Conservation (phyloP, 2,888 invertebrate genomes). For the Chrysomela aeneicollis region DNA sequence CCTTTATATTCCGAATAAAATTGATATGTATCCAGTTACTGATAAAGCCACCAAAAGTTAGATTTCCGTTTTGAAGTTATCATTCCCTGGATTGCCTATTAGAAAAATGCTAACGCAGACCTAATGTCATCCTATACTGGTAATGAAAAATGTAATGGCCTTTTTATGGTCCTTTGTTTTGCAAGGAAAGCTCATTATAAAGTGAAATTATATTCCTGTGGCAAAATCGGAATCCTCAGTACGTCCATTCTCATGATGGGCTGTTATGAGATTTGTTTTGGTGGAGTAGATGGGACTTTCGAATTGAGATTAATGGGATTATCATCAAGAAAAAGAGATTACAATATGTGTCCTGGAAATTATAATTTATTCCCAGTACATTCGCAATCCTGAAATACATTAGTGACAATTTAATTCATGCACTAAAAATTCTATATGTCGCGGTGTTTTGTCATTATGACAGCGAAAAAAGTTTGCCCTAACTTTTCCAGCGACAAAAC, state of each 20-base stretch:
- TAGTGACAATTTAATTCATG: too few species aligned
- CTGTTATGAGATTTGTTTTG: neutral
- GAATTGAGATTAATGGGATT: too few species aligned
- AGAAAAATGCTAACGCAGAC: neutral
- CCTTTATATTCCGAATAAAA: too few species aligned
- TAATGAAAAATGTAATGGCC: constrained; percentile 7
- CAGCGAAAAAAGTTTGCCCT: too few species aligned
- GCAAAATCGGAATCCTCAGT: neutral
- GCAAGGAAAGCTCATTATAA: constrained; percentile 15
- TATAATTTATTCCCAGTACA: too few species aligned
- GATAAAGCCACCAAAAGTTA: neutral
- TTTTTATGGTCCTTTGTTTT: constrained; percentile 1
- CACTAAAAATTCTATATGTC: too few species aligned
- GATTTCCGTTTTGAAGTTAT: neutral
- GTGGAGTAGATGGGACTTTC: neutral
- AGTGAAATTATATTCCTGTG: neutral
- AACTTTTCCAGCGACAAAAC: too few species aligned
- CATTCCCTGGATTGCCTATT: constrained; percentile 12
- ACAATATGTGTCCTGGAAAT: too few species aligned
- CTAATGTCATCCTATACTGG: constrained; percentile 2
- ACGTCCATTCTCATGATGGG: neutral
- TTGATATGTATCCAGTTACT: too few species aligned
- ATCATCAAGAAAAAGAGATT: too few species aligned
- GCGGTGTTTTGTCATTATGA: too few species aligned
- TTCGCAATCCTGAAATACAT: too few species aligned